Conservation (phyloP, 2,888 invertebrate species). For the Lacanobia oleracea region DNA sequence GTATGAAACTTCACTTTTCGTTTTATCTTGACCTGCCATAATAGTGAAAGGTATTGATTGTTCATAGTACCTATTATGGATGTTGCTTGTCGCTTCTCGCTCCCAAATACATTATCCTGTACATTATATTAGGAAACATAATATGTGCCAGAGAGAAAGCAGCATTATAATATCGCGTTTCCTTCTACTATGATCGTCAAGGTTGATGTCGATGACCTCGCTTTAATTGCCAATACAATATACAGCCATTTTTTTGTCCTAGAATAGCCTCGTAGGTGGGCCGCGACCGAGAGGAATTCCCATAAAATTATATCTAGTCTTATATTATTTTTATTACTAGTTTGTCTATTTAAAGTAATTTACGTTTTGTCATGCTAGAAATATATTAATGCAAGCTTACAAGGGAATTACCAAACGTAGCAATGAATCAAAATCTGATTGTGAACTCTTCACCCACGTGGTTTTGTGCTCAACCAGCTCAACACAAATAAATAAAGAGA, state of each 20-base stretch:
- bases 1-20: no score
- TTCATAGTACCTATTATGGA: neutral
- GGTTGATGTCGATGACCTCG: slow-evolving; percentile 41
- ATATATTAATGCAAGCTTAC: neutral
- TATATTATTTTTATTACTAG: slow-evolving; percentile 5
- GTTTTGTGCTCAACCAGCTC: neutral
- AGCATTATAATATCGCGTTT: slow-evolving; percentile 44
- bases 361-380: slow-evolving; percentile 16
- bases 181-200: slow-evolving; percentile 37
- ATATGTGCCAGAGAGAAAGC: slow-evolving; percentile 26
- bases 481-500: neutral
- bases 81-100: neutral
- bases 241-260: slow-evolving; percentile 6
- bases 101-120: neutral
- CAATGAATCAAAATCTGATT: slow-evolving; percentile 12
- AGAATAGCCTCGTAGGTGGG: neutral
- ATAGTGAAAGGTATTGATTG: neutral
- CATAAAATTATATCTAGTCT: slow-evolving; percentile 24
- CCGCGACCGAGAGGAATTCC: slow-evolving; percentile 5
- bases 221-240: neutral
- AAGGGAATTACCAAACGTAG: neutral
- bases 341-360: slow-evolving; percentile 25
- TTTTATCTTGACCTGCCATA: neutral
- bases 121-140: slow-evolving; percentile 40
- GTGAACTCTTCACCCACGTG: slow-evolving; percentile 37